A percentile compares a stretch with the other conserved stretches of the same genome.
Evolutionary conservation across 1,140 invertebrate genomes (phyloP).

Genomic region (Sweltsa coloradensis): DNA sequence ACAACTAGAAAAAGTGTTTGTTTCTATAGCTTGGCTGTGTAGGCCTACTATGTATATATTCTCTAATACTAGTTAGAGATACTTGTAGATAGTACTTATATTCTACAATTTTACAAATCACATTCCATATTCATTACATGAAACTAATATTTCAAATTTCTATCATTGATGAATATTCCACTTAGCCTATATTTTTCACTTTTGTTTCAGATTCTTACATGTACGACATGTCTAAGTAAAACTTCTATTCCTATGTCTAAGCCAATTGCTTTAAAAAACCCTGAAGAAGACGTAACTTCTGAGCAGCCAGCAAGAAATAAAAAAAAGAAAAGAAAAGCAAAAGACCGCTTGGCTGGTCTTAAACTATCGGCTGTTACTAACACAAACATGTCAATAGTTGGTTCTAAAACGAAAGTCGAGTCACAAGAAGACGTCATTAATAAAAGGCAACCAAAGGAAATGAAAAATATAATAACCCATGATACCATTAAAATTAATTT

Average conservation of each 20-base stretch:
- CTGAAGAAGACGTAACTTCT: not conserved
- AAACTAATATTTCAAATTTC: no score
- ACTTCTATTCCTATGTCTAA: not conserved
- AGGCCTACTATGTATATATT: no score
- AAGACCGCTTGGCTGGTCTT: not conserved
- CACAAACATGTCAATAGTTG: no score
- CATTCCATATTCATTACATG: no score
- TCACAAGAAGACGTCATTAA: not conserved
- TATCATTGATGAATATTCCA: no score
- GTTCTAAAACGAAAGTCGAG: not conserved
- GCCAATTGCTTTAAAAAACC: not conserved
- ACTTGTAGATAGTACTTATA: no score
- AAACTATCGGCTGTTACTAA: not conserved
- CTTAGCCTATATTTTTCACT: not conserved
- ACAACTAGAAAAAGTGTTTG: no score
- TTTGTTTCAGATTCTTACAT: constrained; percentile 7
- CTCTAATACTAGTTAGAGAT: no score
- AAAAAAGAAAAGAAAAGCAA: constrained; percentile 4
- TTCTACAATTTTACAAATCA: no score
- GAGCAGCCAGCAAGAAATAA: not conserved
- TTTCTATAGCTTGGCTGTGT: no score
- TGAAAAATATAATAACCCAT: not conserved
- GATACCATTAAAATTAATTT: not conserved
- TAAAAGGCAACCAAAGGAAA: not conserved
- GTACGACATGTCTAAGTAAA: not conserved